phyloP scores from a whole-genome alignment of 2,888 invertebrate species.

The Halictus quadricinctus region DNA sequence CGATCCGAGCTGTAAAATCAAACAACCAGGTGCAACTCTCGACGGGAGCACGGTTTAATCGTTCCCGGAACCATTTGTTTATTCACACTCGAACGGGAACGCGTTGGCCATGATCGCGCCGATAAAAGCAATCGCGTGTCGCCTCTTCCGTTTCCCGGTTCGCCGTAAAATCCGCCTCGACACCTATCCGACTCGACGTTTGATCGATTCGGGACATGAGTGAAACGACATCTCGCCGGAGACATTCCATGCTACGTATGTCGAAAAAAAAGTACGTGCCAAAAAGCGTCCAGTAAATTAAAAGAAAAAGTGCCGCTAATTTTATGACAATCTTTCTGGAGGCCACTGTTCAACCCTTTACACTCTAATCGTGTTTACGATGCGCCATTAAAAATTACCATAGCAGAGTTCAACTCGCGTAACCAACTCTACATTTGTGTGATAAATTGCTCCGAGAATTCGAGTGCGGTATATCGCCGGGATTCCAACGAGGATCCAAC shows the following conservation, averaged over 20 bases:
- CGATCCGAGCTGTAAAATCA: background rate
- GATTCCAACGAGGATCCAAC: background rate
- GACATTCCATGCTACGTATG: background rate
- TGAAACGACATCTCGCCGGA: slow-evolving; percentile 1
- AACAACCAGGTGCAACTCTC: background rate
- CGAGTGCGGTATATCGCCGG: too few relatives aligned
- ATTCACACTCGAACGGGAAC: background rate
- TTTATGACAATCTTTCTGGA: too few relatives aligned
- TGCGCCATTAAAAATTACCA: too few relatives aligned
- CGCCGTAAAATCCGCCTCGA: background rate
- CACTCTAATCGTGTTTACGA: too few relatives aligned
- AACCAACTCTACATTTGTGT: too few relatives aligned
- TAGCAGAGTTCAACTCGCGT: too few relatives aligned
- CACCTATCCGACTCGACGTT: background rate
- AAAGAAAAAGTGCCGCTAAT: too few relatives aligned
- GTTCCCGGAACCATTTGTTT: slow-evolving; percentile 28
- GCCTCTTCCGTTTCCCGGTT: slow-evolving; percentile 35
- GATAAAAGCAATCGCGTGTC: slow-evolving; percentile 33
- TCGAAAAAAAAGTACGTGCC: too few relatives aligned
- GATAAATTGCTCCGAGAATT: too few relatives aligned
- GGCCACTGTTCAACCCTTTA: too few relatives aligned
- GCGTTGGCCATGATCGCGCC: slow-evolving; percentile 15
- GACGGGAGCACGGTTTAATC: slow-evolving; percentile 30
- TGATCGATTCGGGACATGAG: slow-evolving; percentile 20
- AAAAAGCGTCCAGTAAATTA: too few relatives aligned